Base-by-base conservation (phyloP, 2,888 invertebrate genomes). In the Baronia brevicornis region DNA sequence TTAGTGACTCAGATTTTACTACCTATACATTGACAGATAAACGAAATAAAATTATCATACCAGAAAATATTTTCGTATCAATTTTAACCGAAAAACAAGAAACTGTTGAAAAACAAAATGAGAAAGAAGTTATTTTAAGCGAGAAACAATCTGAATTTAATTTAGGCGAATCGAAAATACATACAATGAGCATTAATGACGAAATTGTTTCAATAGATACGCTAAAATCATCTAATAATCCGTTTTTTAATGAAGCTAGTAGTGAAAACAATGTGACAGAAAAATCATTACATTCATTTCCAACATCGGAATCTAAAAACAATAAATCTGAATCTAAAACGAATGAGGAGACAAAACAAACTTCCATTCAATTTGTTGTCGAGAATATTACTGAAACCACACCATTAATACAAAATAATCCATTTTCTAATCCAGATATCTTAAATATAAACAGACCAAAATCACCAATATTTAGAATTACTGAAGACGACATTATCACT, bases 401-500 rank as follows among this genome's bases (percentile, higher is more conserved):
- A 2, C 46, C 55, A 7, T 48, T 58, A 26, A 32, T 39, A 12
- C 52, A 51, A 31, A 61, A 43, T 2, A 75, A 75, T 41, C 74
- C 72, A 1, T 74, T 75, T 36, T 44, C 62, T 21, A 53, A 60
- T 2, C 33, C 45, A n/a, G 63, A 67, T 18, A 31, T 54, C 13
- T 11, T 34, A 28, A 35, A 38, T 18, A 33, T 43, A 25, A 39
- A 41, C 10, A 56, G 79, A 41, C 77, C 84, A 7, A 84, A 75
- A 44, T 72, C 82, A 5, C 79, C 82, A 2, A 50, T 82, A n/a
- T 67, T 65, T 30, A 82, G 78, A 66, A 75, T 82, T 24, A 68
- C 75, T 27, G 59, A 68, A 9, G 71, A 60, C 5, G 67, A 69
- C 39, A 45, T 65, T 14, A 37, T 59, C 27, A 51, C 61, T 42